A percentile compares a stretch with the other conserved stretches of the same genome.
phyloP scores from a whole-genome alignment of 2,888 invertebrate species.

The Brenthis ino region DNA sequence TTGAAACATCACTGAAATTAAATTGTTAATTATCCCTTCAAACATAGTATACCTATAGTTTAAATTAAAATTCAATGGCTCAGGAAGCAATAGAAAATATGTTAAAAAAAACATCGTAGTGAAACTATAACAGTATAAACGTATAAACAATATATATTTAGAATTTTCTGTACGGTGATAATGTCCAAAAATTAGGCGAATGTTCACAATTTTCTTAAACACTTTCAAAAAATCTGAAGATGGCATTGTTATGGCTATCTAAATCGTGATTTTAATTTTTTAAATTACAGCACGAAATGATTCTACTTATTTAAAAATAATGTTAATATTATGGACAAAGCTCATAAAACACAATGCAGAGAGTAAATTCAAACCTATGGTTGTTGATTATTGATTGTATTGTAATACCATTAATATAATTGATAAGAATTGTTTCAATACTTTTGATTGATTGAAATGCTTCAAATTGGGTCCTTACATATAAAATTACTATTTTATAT shows the following conservation, averaged over 20 bases:
- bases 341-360: too few relatives aligned
- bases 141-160: background rate
- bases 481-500: too few relatives aligned
- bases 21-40: background rate
- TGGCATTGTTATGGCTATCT: background rate
- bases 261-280: too few relatives aligned
- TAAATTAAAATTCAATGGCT: background rate
- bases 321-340: too few relatives aligned
- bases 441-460: too few relatives aligned
- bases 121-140: background rate
- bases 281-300: too few relatives aligned
- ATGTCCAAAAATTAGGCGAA: conserved; percentile 6
- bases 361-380: too few relatives aligned
- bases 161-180: conserved; percentile 4
- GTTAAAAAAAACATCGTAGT: background rate
- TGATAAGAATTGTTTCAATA: too few relatives aligned
- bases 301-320: too few relatives aligned
- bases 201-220: background rate
- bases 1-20: background rate
- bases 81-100: conserved; percentile 6
- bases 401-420: too few relatives aligned
- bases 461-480: too few relatives aligned
- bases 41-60: background rate
- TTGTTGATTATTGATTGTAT: too few relatives aligned
- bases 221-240: background rate